Evolutionary conservation across 2,888 invertebrate genomes (phyloP).

Genomic region (Sinohyriopsis cumingii): DNA sequence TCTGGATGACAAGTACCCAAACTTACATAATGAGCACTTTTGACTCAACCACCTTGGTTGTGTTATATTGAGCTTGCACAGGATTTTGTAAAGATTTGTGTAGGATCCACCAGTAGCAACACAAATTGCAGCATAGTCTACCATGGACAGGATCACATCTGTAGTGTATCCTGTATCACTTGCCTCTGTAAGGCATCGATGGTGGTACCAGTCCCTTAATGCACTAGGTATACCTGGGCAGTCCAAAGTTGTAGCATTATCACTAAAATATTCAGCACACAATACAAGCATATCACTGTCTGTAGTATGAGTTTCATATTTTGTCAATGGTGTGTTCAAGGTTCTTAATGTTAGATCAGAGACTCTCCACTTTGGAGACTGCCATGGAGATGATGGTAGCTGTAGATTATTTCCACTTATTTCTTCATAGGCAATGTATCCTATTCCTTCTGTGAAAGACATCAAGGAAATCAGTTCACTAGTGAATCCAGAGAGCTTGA

Average conservation of each 20-base stretch:
- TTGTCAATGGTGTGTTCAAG: constrained; percentile 12
- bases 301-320: constrained; percentile 7
- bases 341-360: constrained; percentile 39
- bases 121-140: constrained; percentile 38
- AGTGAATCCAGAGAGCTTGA: too few relatives aligned
- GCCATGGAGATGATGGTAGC: constrained; percentile 53
- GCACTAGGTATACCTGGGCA: constrained; percentile 28
- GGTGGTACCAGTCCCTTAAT: constrained; percentile 38
- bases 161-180: constrained; percentile 30
- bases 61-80: constrained; percentile 29
- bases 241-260: constrained; percentile 17
- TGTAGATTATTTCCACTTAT: constrained; percentile 39
- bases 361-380: constrained; percentile 47
- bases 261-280: constrained; percentile 40
- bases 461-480: too few relatives aligned
- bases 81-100: constrained; percentile 14
- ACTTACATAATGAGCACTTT: constrained; percentile 40
- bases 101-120: constrained; percentile 17
- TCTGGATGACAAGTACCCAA: constrained; percentile 29
- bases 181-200: constrained; percentile 36
- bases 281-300: constrained; percentile 19
- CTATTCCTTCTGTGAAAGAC: too few relatives aligned
- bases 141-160: constrained; percentile 38
- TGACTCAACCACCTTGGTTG: constrained; percentile 44
- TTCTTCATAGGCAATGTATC: constrained; percentile 40